Evolutionary conservation across 2,888 invertebrate genomes (phyloP).

Genomic region (Kryphioiulus occultus): DNA sequence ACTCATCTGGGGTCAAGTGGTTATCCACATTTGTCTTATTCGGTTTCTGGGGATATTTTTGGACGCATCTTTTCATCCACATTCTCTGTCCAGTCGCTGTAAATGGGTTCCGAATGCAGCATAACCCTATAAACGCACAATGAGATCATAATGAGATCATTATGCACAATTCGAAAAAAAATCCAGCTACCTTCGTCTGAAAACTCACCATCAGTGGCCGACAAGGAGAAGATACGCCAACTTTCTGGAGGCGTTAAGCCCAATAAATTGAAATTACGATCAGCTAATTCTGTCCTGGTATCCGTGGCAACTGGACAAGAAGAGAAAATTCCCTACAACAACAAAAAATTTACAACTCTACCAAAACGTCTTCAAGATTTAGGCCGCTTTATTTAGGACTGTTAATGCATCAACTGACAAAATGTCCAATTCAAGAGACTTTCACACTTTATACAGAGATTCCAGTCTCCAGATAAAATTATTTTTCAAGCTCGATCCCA

Average conservation of each 20-base stretch:
- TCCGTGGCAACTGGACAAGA: not conserved
- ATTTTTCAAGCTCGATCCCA: too few species aligned
- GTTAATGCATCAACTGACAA: too few species aligned
- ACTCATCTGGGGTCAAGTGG: not conserved
- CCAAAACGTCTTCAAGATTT: too few species aligned
- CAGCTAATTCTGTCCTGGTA: not conserved
- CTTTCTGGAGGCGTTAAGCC: slow-evolving; percentile 29
- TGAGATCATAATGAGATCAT: too few species aligned
- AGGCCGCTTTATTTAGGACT: too few species aligned
- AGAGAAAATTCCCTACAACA: not conserved
- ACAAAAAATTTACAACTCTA: not conserved
- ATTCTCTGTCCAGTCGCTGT: slow-evolving; percentile 77
- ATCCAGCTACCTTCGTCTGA: not conserved
- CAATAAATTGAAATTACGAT: not conserved
- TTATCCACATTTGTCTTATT: slow-evolving; percentile 46
- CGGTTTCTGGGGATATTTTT: slow-evolving; percentile 71
- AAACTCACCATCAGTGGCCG: slow-evolving; percentile 14
- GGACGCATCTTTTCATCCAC: slow-evolving; percentile 81
- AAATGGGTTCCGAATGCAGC: slow-evolving; percentile 85
- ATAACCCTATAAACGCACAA: too few species aligned
- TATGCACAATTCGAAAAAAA: not conserved
- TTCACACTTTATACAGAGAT: too few species aligned
- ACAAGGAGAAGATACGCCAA: slow-evolving; percentile 33
- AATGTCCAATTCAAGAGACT: too few species aligned
- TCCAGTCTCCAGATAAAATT: too few species aligned